Evolutionary conservation across 2,113 vertebrate species (phyloP), one percentile per base, ranked within the genome.

Genomic region (Accipiter virgatus): DNA sequence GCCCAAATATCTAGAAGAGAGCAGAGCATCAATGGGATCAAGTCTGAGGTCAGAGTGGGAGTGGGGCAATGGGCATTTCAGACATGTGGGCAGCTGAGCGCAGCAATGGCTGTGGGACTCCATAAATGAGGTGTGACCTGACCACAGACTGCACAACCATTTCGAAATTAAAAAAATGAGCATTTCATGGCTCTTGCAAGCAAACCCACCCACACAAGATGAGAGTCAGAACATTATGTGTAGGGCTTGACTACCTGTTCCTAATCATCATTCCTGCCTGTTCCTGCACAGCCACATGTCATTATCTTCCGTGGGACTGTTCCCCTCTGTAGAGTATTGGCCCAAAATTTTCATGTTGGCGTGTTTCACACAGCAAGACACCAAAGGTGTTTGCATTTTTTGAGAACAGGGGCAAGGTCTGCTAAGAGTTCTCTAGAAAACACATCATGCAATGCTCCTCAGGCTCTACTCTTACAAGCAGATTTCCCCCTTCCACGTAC

Each of bases 141-240:
- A 20, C 65, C 81, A 75, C 89, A 75, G 42, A 53, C 32, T 12
- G 2, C 47, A 32, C 36, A 78, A 42, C 11, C 32, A 14, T 58
- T 74, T 27, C 1, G 0, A 75, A 79, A 79, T 92, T 75, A 34
- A 56, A 82, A 75, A 74, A 48, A 6, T 16, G 70, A 82, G 13
- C 0, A 0, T 45, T 85, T 61, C 40, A 4, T n/a, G 43, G 26
- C 34, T 78, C 38, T 79, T 79, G 38, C 52, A 67, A 34, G 23
- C 50, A 74, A 78, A 86, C 22, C n/a, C 72, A 40, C 3, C 2
- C 65, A 67, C 32, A 7, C 20, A 27, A 55, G 81, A 17, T 20
- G 27, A 32, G 40, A 88, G 8, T 34, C 32, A 26, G 59, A 85
- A 26, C 20, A 10, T 43, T 31, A 40, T 23, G 38, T 0, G 0